Conservation (phyloP, 2,888 invertebrate species). For the Papilio protenor region DNA sequence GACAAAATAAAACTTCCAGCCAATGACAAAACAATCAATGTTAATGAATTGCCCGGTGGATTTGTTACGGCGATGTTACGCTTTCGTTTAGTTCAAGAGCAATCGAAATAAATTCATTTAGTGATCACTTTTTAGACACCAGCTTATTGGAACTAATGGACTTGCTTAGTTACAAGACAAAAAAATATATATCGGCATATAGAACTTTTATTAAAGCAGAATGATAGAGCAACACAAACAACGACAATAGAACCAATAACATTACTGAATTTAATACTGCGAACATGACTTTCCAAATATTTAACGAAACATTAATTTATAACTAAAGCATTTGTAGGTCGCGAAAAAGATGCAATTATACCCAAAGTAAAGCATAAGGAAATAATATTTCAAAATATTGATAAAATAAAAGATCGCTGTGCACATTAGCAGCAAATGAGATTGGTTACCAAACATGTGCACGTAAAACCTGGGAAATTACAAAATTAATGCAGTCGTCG, state of each 20-base stretch:
- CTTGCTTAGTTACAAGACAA: not conserved
- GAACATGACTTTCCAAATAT: not conserved
- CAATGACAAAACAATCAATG: conserved; percentile 78
- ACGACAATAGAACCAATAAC: not conserved
- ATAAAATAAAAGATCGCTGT: not conserved
- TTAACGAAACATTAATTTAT: not conserved
- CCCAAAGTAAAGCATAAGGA: not conserved
- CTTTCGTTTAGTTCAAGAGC: conserved; percentile 39
- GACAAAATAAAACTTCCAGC: conserved; percentile 70
- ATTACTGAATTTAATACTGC: not conserved
- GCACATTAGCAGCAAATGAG: not conserved
- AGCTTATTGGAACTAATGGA: not conserved
- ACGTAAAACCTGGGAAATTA: conserved; percentile 13
- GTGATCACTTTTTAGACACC: conserved; percentile 3
- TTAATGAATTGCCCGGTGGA: conserved; percentile 67
- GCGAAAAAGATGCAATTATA: not conserved
- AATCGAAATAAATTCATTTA: conserved; percentile 37
- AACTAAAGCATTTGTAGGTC: not conserved
- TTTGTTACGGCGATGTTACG: conserved; percentile 49
- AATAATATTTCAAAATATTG: not conserved
- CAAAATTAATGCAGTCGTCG: conserved; percentile 13
- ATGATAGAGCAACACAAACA: not conserved
- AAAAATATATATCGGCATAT: not conserved
- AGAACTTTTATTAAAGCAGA: not conserved
- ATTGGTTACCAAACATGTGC: conserved; percentile 6